Evolutionary conservation across 1,140 invertebrate genomes (phyloP).

Genomic region (Drosophila eugracilis): DNA sequence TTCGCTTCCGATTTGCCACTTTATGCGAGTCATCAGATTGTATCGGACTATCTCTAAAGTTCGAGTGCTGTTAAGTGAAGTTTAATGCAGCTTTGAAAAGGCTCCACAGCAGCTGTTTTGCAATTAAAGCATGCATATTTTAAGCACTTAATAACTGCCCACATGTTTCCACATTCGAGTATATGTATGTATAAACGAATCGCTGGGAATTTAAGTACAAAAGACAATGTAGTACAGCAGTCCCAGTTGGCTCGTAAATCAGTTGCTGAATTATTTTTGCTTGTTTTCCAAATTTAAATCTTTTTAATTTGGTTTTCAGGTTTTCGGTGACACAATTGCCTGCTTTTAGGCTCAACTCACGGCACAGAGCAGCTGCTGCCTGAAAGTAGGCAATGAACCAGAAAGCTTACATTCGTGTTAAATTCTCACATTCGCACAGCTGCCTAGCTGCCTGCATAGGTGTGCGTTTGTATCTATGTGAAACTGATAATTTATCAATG

Average conservation of each 20-base stretch:
- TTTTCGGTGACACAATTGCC: slow-evolving; percentile 25
- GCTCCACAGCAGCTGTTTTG: slow-evolving; percentile 30
- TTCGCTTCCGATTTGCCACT: slow-evolving; percentile 72
- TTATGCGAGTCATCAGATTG: slow-evolving; percentile 67
- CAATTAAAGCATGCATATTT: slow-evolving; percentile 53
- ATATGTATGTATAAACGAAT: background rate
- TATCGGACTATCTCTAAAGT: slow-evolving; percentile 60
- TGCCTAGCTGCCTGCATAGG: background rate
- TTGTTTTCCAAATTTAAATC: slow-evolving; percentile 22
- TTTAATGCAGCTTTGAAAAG: slow-evolving; percentile 23
- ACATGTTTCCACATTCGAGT: slow-evolving; percentile 24
- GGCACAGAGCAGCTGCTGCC: slow-evolving; percentile 18
- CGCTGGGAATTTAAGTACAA: slow-evolving; percentile 12
- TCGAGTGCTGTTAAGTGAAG: slow-evolving; percentile 22
- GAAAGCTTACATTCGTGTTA: slow-evolving; percentile 4
- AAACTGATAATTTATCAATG: background rate
- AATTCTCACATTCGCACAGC: too few species aligned
- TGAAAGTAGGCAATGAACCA: slow-evolving; percentile 54
- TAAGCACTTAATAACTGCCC: slow-evolving; percentile 60
- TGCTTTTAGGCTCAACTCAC: slow-evolving; percentile 46
- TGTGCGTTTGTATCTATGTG: background rate
- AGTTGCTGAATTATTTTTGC: slow-evolving; percentile 27
- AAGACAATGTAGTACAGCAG: slow-evolving; percentile 13
- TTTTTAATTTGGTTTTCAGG: slow-evolving; percentile 43
- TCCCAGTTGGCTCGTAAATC: slow-evolving; percentile 51